phyloP scores from a whole-genome alignment of 2,888 invertebrate species.

The Myopa tessellatipennis region DNA sequence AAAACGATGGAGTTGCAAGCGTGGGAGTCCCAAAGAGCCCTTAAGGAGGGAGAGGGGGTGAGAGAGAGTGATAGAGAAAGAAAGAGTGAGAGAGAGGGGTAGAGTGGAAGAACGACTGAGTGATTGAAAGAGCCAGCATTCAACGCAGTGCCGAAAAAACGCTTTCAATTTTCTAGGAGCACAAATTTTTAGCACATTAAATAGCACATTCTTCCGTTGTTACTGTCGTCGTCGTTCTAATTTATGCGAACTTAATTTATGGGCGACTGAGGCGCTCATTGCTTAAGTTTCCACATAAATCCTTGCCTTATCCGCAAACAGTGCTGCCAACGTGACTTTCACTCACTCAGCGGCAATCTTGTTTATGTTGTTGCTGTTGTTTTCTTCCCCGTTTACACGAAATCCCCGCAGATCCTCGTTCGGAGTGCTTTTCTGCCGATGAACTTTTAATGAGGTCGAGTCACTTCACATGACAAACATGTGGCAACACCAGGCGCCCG shows the following conservation, averaged over 20 bases:
- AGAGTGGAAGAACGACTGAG: neutral
- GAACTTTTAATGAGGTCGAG: constrained; percentile 42
- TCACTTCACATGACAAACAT: constrained; percentile 37
- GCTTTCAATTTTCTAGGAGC: too few species aligned
- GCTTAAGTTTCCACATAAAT: neutral
- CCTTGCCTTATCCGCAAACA: neutral
- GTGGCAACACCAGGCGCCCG: constrained; percentile 10
- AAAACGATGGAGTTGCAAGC: neutral
- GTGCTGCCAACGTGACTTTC: constrained; percentile 14
- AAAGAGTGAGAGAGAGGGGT: too few species aligned
- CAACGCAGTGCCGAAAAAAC: too few species aligned
- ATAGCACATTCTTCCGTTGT: too few species aligned
- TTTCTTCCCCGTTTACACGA: neutral
- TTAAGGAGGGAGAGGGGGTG: neutral
- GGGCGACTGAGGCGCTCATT: too few species aligned
- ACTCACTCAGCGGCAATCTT: neutral
- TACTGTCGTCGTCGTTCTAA: too few species aligned
- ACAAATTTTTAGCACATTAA: too few species aligned
- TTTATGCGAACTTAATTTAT: too few species aligned
- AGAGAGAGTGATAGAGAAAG: neutral
- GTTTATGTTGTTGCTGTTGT: neutral
- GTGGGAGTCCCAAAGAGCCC: neutral
- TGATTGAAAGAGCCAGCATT: too few species aligned
- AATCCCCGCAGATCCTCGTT: neutral
- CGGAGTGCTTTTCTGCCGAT: constrained; percentile 26